A percentile compares a stretch with the other conserved stretches of the same genome.
These are phyloP conservation scores for Cybosia mesomella DNA, from an alignment of 2,888 invertebrate genomes.

Conservation along the genomic window DNA sequence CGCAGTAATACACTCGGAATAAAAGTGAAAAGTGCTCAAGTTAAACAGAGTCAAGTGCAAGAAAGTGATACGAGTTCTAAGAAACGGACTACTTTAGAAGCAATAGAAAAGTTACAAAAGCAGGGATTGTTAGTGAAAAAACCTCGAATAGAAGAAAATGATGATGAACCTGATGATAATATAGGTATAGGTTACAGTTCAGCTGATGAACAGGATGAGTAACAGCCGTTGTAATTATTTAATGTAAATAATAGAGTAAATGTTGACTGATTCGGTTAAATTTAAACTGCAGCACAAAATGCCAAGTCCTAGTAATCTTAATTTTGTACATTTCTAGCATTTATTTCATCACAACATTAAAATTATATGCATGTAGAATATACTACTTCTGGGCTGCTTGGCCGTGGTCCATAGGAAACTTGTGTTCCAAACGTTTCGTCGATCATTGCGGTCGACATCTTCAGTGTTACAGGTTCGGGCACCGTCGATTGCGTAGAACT, in stretches of 20 bases:
- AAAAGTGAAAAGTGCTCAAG: constrained; percentile 72
- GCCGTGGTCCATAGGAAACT: too few species aligned
- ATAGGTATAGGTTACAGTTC: constrained; percentile 50
- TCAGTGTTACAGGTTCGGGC: too few species aligned
- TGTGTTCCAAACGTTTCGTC: too few species aligned
- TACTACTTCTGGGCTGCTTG: too few species aligned
- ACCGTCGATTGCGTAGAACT: too few species aligned
- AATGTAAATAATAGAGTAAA: constrained; percentile 38
- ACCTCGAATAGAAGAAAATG: constrained; percentile 69
- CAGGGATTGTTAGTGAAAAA: constrained; percentile 81
- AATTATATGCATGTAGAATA: constrained; percentile 31
- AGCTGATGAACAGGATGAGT: constrained; percentile 55
- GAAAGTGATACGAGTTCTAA: constrained; percentile 67
- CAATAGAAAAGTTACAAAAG: constrained; percentile 79
- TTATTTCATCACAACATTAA: constrained; percentile 20
- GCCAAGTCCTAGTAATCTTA: constrained; percentile 32
- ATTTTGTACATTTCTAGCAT: constrained; percentile 39
- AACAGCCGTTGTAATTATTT: constrained; percentile 25
- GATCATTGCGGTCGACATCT: too few species aligned
- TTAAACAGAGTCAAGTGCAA: constrained; percentile 70
- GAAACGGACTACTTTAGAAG: constrained; percentile 73
- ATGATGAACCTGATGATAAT: constrained; percentile 63
- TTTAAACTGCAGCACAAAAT: constrained; percentile 37
- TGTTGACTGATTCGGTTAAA: constrained; percentile 47
- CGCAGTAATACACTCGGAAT: constrained; percentile 70